A percentile compares a stretch with the other conserved stretches of the same genome.
These are phyloP conservation scores for Reticulitermes speratus DNA, from an alignment of 1,140 invertebrate genomes.

Conservation along the genomic window DNA sequence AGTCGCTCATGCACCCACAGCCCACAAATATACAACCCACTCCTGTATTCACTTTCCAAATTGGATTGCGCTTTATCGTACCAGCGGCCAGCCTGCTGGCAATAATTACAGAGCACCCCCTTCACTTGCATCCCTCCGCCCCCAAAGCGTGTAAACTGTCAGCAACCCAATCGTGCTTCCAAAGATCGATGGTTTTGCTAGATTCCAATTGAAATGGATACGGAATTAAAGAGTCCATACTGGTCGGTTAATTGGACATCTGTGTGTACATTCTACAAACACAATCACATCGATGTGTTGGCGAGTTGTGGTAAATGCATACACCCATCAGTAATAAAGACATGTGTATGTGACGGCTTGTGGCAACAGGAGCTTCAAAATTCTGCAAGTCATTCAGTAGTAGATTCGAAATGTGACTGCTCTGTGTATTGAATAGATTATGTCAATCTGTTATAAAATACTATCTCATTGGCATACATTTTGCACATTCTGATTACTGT, in stretches of 20 bases:
- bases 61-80: slow-evolving; percentile 29
- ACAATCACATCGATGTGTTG: background rate
- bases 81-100: slow-evolving; percentile 26
- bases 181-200: slow-evolving; percentile 27
- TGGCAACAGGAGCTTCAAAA: background rate
- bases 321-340: background rate
- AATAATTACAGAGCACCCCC: slow-evolving; percentile 31
- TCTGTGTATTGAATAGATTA: too few relatives aligned
- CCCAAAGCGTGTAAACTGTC: slow-evolving; percentile 26
- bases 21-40: background rate
- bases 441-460: too few relatives aligned
- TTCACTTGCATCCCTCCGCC: background rate
- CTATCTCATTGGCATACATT: too few relatives aligned
- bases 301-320: background rate
- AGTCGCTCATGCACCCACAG: background rate
- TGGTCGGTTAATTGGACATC: slow-evolving; percentile 30
- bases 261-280: slow-evolving; percentile 26
- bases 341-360: background rate
- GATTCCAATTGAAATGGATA: slow-evolving; percentile 33
- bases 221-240: slow-evolving; percentile 28
- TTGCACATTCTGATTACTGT: too few relatives aligned
- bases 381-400: background rate
- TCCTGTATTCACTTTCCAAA: slow-evolving; percentile 31
- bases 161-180: slow-evolving; percentile 16
- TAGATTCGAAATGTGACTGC: background rate